Evolutionary conservation across 2,113 vertebrate species (phyloP).

Genomic region (Larimichthys polyactis): DNA sequence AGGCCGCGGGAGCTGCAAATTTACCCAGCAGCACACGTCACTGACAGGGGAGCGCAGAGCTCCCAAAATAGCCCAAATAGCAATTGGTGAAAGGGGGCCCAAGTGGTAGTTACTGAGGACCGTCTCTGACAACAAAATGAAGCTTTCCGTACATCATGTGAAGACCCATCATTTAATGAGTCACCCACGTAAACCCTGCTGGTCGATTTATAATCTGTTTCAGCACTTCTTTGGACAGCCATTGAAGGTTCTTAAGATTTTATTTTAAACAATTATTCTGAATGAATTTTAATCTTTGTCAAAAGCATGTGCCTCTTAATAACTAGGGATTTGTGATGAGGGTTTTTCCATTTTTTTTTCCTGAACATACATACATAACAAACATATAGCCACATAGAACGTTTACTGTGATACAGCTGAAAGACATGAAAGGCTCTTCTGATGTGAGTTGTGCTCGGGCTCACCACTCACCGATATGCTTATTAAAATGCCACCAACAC

Average conservation of each 20-base stretch:
- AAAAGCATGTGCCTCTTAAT: neutral
- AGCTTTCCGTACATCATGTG: conserved; percentile 46
- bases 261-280: conserved; percentile 7
- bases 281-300: neutral
- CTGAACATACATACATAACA: neutral
- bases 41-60: conserved; percentile 64
- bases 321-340: conserved; percentile 2
- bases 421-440: conserved; percentile 25
- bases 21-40: conserved; percentile 85
- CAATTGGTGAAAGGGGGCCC: conserved; percentile 70
- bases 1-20: conserved; percentile 73
- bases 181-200: conserved; percentile 18
- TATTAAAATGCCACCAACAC: conserved; percentile 22
- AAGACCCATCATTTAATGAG: conserved; percentile 41
- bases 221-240: neutral
- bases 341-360: neutral
- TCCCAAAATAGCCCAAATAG: conserved; percentile 81
- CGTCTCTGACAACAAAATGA: conserved; percentile 64
- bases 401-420: neutral
- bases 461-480: conserved; percentile 26
- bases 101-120: conserved; percentile 67
- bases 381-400: neutral
- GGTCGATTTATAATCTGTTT: conserved; percentile 23
- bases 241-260: neutral
- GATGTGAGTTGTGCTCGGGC: conserved; percentile 19